A percentile compares a stretch with the other conserved stretches of the same genome.
Evolutionary conservation across 1,140 invertebrate species (phyloP).

Genomic region (Bombus turneri): DNA sequence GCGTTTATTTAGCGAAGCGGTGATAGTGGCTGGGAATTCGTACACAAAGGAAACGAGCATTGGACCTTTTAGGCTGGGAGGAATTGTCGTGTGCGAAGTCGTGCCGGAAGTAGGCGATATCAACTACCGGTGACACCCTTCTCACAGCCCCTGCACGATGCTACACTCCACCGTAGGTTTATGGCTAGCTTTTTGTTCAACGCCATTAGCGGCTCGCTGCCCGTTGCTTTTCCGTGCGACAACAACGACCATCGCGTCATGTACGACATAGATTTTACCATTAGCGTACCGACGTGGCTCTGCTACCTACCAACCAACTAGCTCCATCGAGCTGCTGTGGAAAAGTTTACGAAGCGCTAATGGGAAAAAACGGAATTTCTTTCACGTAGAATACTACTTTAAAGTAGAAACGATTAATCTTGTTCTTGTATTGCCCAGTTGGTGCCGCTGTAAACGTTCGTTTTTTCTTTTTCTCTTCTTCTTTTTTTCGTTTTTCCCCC

Average conservation of each 20-base stretch:
- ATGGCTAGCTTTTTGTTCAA: constrained; percentile 50
- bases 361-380: constrained; percentile 16
- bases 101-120: constrained; percentile 50
- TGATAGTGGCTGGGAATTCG: constrained; percentile 34
- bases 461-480: not conserved
- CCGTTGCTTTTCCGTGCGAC: constrained; percentile 40
- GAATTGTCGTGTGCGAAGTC: constrained; percentile 20
- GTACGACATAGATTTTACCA: constrained; percentile 55
- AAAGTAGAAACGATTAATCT: constrained; percentile 35
- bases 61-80: constrained; percentile 45
- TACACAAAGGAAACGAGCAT: constrained; percentile 45
- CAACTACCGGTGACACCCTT: constrained; percentile 44
- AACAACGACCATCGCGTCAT: constrained; percentile 32
- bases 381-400: not conserved
- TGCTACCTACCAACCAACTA: not conserved
- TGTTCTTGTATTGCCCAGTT: constrained; percentile 5
- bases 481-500: too few species aligned
- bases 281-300: constrained; percentile 1
- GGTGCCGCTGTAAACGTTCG: not conserved
- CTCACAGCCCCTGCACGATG: constrained; percentile 21
- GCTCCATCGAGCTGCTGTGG: constrained; percentile 5
- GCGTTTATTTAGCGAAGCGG: constrained; percentile 47
- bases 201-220: constrained; percentile 44
- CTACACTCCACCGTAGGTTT: constrained; percentile 45
- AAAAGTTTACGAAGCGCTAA: constrained; percentile 39